phyloP scores from a whole-genome alignment of 2,888 invertebrate genomes.

The Homarus gammarus region DNA sequence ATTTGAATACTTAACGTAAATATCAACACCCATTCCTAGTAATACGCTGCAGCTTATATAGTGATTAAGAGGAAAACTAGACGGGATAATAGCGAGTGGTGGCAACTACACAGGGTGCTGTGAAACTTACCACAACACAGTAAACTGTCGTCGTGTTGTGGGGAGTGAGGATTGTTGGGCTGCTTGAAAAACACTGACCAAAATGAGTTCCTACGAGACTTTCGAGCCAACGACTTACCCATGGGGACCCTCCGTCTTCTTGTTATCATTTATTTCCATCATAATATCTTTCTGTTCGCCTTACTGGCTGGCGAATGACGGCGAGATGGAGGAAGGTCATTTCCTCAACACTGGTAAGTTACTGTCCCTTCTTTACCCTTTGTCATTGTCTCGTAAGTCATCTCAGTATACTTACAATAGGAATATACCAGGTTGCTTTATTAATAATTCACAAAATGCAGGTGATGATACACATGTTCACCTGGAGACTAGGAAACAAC shows the following conservation, averaged over 20 bases:
- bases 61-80: not conserved
- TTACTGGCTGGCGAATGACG: slow-evolving; percentile 78
- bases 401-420: too few species aligned
- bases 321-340: slow-evolving; percentile 85
- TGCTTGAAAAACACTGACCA: not conserved
- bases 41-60: not conserved
- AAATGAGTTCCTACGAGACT: slow-evolving; percentile 59
- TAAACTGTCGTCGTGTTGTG: not conserved
- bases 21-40: not conserved
- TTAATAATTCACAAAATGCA: too few species aligned
- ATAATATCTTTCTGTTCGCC: slow-evolving; percentile 78
- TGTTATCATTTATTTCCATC: slow-evolving; percentile 71
- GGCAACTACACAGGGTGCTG: not conserved
- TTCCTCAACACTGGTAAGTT: slow-evolving; percentile 88
- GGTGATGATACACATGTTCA: too few species aligned
- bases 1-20: not conserved
- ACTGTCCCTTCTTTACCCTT: not conserved
- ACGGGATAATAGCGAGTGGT: not conserved
- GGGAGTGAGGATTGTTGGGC: not conserved
- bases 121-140: not conserved
- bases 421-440: too few species aligned
- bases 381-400: too few species aligned
- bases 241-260: slow-evolving; percentile 63
- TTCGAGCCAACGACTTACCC: slow-evolving; percentile 72
- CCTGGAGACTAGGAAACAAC: too few species aligned